Evolutionary conservation across 2,113 vertebrate genomes (phyloP).

Genomic region (Psophia crepitans): DNA sequence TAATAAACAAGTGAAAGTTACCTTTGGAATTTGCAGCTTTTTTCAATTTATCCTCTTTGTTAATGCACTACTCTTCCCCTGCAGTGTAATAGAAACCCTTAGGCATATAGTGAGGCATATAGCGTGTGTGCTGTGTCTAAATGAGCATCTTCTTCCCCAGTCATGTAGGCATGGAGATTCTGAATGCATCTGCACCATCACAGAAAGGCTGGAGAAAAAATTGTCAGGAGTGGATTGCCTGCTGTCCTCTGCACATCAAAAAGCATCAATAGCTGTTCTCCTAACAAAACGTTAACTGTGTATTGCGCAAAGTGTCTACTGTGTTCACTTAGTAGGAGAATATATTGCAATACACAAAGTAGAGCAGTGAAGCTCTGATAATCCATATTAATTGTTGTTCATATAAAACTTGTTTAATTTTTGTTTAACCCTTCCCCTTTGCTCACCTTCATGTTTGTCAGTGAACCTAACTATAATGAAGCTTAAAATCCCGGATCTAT

Average conservation of each 20-base stretch:
- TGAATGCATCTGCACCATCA: background rate
- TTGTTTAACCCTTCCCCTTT: background rate
- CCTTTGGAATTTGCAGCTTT: background rate
- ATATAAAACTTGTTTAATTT: background rate
- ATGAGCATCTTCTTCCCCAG: background rate
- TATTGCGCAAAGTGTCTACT: background rate
- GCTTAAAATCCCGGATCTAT: background rate
- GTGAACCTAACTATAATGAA: background rate
- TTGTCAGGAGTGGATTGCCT: background rate
- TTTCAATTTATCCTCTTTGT: background rate
- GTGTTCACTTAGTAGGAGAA: background rate
- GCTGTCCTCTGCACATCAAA: background rate
- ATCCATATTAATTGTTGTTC: background rate
- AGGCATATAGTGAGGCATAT: accelerated
- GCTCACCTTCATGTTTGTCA: background rate
- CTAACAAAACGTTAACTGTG: background rate
- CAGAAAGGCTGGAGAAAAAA: background rate
- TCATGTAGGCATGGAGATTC: background rate
- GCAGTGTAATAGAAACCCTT: background rate
- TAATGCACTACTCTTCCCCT: background rate
- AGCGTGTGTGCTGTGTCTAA: accelerated
- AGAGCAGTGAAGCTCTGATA: background rate
- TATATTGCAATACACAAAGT: background rate
- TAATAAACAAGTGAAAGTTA: background rate
- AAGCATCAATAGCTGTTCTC: background rate